Percentiles rank a stretch among this genome's conserved stretches.
Conservation (phyloP, 1,140 invertebrate species). For the Solenopsis fugax region DNA sequence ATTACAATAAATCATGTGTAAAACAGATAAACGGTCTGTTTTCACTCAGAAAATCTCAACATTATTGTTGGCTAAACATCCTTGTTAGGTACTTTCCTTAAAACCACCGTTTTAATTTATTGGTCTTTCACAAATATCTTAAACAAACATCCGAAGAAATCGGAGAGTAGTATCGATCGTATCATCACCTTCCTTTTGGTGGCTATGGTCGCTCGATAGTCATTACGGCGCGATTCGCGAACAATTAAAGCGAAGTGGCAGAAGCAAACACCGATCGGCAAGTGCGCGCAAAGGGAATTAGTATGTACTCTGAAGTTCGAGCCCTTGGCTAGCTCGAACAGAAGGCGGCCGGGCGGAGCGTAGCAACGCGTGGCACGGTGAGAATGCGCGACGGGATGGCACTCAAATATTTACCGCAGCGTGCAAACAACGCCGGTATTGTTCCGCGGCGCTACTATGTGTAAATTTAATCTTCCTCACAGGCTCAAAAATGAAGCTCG, state of each 20-base stretch:
- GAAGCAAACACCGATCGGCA: conserved; percentile 84
- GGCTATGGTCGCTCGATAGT: conserved; percentile 68
- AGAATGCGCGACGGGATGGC: conserved; percentile 70
- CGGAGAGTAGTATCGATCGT: neutral
- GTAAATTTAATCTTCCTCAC: conserved; percentile 86
- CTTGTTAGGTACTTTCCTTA: neutral
- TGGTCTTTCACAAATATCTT: neutral
- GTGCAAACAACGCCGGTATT: conserved; percentile 82
- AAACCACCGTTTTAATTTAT: neutral
- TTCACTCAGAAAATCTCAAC: too few species aligned
- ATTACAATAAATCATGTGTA: too few species aligned
- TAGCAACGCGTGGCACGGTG: neutral
- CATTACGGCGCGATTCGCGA: conserved; percentile 83
- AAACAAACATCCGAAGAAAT: neutral
- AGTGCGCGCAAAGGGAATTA: conserved; percentile 73
- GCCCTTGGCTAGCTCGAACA: conserved; percentile 71
- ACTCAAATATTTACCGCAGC: conserved; percentile 85
- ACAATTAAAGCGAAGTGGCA: conserved; percentile 85
- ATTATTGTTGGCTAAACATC: neutral
- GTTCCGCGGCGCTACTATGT: conserved; percentile 86
- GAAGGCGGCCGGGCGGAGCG: conserved; percentile 49
- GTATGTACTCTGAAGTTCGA: conserved; percentile 66
- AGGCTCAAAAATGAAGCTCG: conserved; percentile 72
- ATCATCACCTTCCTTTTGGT: neutral
- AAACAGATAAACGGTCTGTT: too few species aligned